phyloP scores from a whole-genome alignment of 2,113 vertebrate genomes.

The Perca schrenkii region DNA sequence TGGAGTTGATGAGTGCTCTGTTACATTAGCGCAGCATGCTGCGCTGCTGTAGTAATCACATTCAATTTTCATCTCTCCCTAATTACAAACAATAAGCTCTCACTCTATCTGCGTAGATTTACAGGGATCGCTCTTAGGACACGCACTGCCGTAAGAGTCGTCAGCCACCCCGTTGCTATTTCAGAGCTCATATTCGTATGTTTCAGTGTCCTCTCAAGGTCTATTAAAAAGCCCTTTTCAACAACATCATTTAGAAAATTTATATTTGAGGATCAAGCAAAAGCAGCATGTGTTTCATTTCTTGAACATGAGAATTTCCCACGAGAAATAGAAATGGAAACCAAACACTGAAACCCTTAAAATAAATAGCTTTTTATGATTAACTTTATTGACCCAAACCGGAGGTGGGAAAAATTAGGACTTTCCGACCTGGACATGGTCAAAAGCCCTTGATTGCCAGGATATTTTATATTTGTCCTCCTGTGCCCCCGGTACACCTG shows the following conservation, averaged over 20 bases:
- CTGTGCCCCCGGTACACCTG: conserved; percentile 62
- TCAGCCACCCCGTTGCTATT: conserved; percentile 34
- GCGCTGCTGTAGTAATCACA: conserved; percentile 67
- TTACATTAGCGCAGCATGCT: conserved; percentile 74
- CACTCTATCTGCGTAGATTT: conserved; percentile 59
- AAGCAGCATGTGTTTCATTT: conserved; percentile 56
- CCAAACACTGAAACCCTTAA: conserved; percentile 64
- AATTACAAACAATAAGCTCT: conserved; percentile 73
- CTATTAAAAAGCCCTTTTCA: conserved; percentile 60
- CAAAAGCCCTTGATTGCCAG: conserved; percentile 59
- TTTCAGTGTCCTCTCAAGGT: conserved; percentile 65
- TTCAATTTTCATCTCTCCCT: conserved; percentile 77
- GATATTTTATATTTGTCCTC: conserved; percentile 62
- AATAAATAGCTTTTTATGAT: conserved; percentile 72
- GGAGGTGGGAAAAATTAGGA: conserved; percentile 73
- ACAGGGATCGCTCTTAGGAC: conserved; percentile 57
- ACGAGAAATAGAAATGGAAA: conserved; percentile 74
- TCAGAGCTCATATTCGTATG: conserved; percentile 52
- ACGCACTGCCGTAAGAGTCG: conserved; percentile 25
- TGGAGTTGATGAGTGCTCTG: conserved; percentile 73
- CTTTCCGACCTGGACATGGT: conserved; percentile 66
- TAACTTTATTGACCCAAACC: conserved; percentile 71
- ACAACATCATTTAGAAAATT: conserved; percentile 72
- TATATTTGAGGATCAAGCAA: conserved; percentile 69
- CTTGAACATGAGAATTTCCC: conserved; percentile 66